Evolutionary conservation across 2,797 vertebrate genomes (phyloP).

Genomic region (Sebastes umbrosus): DNA sequence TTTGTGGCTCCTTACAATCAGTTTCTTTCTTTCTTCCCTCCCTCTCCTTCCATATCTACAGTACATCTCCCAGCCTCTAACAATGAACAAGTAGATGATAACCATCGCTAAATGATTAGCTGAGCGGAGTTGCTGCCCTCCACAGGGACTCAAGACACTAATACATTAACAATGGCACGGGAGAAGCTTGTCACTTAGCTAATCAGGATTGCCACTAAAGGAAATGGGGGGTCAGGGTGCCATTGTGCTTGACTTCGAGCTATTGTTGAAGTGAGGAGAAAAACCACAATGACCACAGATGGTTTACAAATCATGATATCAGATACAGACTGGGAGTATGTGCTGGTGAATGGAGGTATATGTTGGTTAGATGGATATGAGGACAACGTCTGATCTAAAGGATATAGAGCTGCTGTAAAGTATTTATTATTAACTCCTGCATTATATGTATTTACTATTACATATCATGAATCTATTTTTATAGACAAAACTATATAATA

Average conservation of each 20-base stretch:
- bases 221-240: slow-evolving; percentile 70
- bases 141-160: slow-evolving; percentile 59
- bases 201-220: slow-evolving; percentile 71
- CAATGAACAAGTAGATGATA: slow-evolving; percentile 59
- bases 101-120: slow-evolving; percentile 63
- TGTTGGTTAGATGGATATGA: neutral
- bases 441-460: neutral
- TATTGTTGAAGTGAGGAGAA: slow-evolving; percentile 58
- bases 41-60: slow-evolving; percentile 3
- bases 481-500: neutral
- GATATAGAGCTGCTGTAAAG: neutral
- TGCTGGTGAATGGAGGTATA: neutral
- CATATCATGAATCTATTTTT: neutral
- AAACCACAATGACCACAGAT: slow-evolving; percentile 61
- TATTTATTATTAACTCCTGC: neutral
- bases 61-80: slow-evolving; percentile 27
- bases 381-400: neutral
- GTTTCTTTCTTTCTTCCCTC: neutral
- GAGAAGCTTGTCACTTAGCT: slow-evolving; percentile 67
- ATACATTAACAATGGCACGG: slow-evolving; percentile 70
- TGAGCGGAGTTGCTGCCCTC: slow-evolving; percentile 53
- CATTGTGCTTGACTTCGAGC: slow-evolving; percentile 64
- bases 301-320: slow-evolving; percentile 62
- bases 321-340: slow-evolving; percentile 37
- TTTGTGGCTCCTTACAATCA: neutral